Evolutionary conservation across 2,113 vertebrate species (phyloP), one percentile per base, ranked within the genome.

Genomic region (Xerus inauris): DNA sequence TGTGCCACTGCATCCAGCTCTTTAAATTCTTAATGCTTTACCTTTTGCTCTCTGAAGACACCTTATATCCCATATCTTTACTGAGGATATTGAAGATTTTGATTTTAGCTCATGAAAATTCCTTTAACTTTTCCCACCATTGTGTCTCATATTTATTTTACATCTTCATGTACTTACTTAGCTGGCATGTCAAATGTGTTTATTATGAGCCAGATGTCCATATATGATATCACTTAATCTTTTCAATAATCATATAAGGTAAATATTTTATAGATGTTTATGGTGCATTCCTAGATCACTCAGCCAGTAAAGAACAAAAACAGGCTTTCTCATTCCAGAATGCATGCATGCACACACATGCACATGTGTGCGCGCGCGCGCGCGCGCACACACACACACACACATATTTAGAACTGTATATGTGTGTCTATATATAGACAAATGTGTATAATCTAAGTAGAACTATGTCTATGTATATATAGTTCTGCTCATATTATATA

Each of bases 201-300:
- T 79, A 59, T 75, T 75, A 75, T 64, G 49, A 91, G 8, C 2
- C 20, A 86, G 38, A 6, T 8, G 54, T 32, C 73, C 54, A 24
- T 17, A 51, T 49, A 28, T 59, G 35, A 3, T 42, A 65, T 71
- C 42, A 72, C 59, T 57, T 83, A 22, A 85, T 91, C 6, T 94
- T 91, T 95, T 75, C 87, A 79, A 80, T 12, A 88, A 32, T 14
- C 19, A 69, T 28, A n/a, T 75, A 6, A 85, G 35, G 38, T 84
- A 93, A 93, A 69, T 73, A 42, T 57, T 75, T 94, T 54, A 84
- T 11, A 85, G 24, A 75, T 85, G 57, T 89, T 19, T 85, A 91
- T 67, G 47, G 79, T 67, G 19, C 51, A n/a, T 85, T 28, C 47
- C 49, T 35, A 84, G 26, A 89, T 76, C 65, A 89, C 40, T 79